Percentiles rank a stretch among this genome's conserved stretches.
Conservation (phyloP, 2,888 invertebrate species). For the Entomobrya proxima region DNA sequence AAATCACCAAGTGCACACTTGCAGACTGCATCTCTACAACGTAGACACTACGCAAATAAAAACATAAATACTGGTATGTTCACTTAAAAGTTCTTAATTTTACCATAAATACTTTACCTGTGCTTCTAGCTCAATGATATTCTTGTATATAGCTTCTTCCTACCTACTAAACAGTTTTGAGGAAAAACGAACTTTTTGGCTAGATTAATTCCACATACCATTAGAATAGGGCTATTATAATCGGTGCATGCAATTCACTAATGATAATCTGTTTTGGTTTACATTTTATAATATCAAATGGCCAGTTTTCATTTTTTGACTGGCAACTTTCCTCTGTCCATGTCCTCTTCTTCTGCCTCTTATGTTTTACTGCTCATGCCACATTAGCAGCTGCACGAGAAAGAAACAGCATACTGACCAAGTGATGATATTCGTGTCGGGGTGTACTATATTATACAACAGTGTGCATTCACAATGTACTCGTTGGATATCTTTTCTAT, state of each 20-base stretch:
- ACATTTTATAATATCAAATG: neutral
- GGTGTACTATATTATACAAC: conserved; percentile 13
- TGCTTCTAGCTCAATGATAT: too few relatives aligned
- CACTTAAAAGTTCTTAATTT: too few relatives aligned
- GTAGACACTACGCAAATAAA: too few relatives aligned
- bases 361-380: neutral
- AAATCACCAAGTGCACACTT: too few relatives aligned
- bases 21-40: too few relatives aligned
- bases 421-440: conserved; percentile 51
- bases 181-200: too few relatives aligned
- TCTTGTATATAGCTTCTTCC: too few relatives aligned
- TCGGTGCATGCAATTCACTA: neutral
- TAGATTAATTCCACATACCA: neutral
- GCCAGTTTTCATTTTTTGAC: neutral
- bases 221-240: neutral
- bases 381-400: neutral
- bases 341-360: neutral
- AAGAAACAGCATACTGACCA: conserved; percentile 30
- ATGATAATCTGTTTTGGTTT: neutral
- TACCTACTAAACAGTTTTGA: too few relatives aligned
- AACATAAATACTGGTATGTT: too few relatives aligned
- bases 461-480: neutral
- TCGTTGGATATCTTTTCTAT: conserved; percentile 31
- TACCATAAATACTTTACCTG: too few relatives aligned
- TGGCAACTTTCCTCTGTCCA: neutral